These are phyloP conservation scores for Clostera curtula DNA, from an alignment of 2,888 invertebrate genomes.

Conservation along the genomic window DNA sequence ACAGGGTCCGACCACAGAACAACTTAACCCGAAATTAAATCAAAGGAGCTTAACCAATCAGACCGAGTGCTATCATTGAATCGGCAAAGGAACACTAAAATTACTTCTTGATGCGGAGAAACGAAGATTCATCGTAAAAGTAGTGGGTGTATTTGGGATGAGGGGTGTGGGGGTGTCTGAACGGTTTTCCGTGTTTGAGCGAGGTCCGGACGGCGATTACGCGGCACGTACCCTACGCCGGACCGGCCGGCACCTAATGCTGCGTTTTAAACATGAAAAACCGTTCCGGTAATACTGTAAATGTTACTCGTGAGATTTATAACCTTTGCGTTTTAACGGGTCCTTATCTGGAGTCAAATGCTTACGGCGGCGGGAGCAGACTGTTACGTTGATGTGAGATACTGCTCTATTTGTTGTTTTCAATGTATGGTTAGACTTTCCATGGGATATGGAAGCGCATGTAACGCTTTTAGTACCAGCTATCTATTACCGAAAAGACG, in stretches of 20 bases:
- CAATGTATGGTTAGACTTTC: too few species aligned
- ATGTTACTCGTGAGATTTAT: constrained; percentile 55
- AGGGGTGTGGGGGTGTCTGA: constrained; percentile 54
- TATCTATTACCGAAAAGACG: too few species aligned
- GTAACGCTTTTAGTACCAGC: too few species aligned
- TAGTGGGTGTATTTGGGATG: constrained; percentile 45
- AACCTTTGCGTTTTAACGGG: constrained; percentile 40
- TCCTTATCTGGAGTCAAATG: constrained; percentile 29
- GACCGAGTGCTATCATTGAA: constrained; percentile 74
- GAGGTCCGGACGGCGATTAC: constrained; percentile 67
- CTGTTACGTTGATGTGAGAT: constrained; percentile 12
- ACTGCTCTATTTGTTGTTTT: constrained; percentile 3
- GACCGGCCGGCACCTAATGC: constrained; percentile 54
- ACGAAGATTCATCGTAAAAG: constrained; percentile 76
- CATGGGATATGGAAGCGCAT: neutral
- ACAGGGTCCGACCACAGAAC: constrained; percentile 56
- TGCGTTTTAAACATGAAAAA: constrained; percentile 71
- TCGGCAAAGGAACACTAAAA: constrained; percentile 75
- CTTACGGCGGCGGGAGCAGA: constrained; percentile 21
- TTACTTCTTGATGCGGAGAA: constrained; percentile 75
- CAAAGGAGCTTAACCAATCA: constrained; percentile 74
- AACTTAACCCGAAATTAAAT: constrained; percentile 75
- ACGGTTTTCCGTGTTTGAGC: constrained; percentile 72
- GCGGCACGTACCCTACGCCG: constrained; percentile 59
- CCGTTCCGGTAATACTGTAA: constrained; percentile 67